These are phyloP conservation scores for Tetraneura akinire DNA, from an alignment of 1,140 invertebrate genomes.

Conservation along the genomic window DNA sequence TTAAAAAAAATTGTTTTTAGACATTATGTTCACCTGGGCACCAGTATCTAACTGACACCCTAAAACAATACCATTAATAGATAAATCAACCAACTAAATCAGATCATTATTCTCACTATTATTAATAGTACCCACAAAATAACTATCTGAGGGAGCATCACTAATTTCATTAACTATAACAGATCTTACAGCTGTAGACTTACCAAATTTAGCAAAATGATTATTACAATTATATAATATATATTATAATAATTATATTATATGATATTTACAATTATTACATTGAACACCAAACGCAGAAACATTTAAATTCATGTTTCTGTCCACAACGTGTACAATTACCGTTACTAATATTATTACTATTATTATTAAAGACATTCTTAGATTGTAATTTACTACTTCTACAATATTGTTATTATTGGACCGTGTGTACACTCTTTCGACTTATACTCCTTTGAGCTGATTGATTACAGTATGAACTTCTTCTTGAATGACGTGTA, in stretches of 20 bases:
- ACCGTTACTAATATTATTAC: neutral
- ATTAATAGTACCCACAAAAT: neutral
- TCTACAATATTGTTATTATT: neutral
- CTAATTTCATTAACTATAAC: neutral
- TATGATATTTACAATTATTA: neutral
- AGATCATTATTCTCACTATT: neutral
- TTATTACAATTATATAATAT: too few relatives aligned
- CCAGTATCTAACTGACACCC: neutral
- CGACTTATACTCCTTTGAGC: too few relatives aligned
- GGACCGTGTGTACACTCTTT: too few relatives aligned
- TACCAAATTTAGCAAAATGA: slow-evolving; percentile 4
- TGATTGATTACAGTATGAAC: neutral
- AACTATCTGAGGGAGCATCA: slow-evolving; percentile 20
- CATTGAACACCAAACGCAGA: neutral
- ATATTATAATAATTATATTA: too few relatives aligned
- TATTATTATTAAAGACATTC: too few relatives aligned
- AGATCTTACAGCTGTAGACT: neutral
- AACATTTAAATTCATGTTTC: slow-evolving; percentile 9
- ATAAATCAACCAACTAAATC: neutral
- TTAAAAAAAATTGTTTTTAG: neutral
- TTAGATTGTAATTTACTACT: neutral
- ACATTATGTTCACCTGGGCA: slow-evolving; percentile 13
- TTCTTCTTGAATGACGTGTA: neutral
- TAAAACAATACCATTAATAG: neutral
- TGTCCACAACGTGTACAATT: slow-evolving; percentile 10